Conservation (phyloP, 2,888 invertebrate genomes). For the Leptogaster cylindrica region DNA sequence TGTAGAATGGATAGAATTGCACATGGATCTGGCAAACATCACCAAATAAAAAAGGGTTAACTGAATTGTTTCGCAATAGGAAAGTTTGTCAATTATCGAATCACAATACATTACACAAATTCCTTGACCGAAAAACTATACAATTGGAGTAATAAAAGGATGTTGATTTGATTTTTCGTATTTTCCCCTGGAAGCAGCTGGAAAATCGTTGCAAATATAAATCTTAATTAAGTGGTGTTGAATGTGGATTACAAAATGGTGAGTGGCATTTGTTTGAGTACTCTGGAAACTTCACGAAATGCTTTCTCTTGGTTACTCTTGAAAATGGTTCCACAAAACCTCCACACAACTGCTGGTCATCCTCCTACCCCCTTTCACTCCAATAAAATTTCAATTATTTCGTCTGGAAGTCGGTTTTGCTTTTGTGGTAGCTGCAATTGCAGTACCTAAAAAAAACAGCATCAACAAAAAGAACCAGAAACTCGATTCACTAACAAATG, state of each 20-base stretch:
- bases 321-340: neutral
- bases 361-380: neutral
- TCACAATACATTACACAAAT: too few species aligned
- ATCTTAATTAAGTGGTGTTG: neutral
- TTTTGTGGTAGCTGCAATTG: neutral
- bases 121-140: too few species aligned
- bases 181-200: too few species aligned
- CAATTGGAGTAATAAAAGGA: too few species aligned
- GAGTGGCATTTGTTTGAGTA: neutral
- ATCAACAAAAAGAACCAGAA: too few species aligned
- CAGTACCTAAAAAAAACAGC: too few species aligned
- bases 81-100: conserved; percentile 38
- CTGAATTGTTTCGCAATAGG: conserved; percentile 20
- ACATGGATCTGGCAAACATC: neutral
- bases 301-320: neutral
- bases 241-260: neutral
- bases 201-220: neutral
- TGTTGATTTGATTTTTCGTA: too few species aligned
- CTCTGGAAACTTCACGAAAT: too few species aligned
- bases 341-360: neutral
- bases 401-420: neutral
- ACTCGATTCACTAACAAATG: neutral
- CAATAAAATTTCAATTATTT: conserved; percentile 18
- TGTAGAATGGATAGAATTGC: neutral
- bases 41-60: neutral